A percentile compares a stretch with the other conserved stretches of the same genome.
phyloP scores from a whole-genome alignment of 2,797 vertebrate species.

The Hapalemur alaotrensis region DNA sequence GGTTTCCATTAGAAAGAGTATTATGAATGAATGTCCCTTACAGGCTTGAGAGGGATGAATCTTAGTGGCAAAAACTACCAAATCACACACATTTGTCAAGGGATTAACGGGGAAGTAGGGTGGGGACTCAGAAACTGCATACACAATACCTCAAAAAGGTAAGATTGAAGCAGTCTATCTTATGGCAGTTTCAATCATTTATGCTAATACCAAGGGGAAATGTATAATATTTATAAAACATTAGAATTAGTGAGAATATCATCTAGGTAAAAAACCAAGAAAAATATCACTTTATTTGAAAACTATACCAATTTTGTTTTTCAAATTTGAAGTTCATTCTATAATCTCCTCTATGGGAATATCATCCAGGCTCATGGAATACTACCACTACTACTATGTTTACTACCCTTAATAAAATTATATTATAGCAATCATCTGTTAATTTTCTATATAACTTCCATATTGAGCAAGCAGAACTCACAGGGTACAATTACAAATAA shows the following conservation, averaged over 20 bases:
- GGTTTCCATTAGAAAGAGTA: slow-evolving; percentile 14
- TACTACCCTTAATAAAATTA: background rate
- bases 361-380: too few relatives aligned
- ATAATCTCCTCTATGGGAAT: background rate
- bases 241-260: background rate
- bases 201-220: background rate
- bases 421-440: background rate
- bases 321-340: background rate
- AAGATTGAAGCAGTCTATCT: background rate
- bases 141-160: background rate
- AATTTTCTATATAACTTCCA: background rate
- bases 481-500: background rate
- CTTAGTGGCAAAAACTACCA: background rate
- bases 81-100: background rate
- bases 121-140: background rate
- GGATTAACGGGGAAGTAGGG: background rate
- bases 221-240: background rate
- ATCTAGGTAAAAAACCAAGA: background rate
- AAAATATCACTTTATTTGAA: background rate
- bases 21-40: background rate
- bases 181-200: background rate
- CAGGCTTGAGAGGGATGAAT: background rate
- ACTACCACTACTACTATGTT: background rate
- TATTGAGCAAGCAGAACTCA: background rate
- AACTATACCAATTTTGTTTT: background rate